A percentile compares a stretch with the other conserved stretches of the same genome.
phyloP scores from a whole-genome alignment of 2,797 vertebrate genomes.

The Sebastolobus altivelis region DNA sequence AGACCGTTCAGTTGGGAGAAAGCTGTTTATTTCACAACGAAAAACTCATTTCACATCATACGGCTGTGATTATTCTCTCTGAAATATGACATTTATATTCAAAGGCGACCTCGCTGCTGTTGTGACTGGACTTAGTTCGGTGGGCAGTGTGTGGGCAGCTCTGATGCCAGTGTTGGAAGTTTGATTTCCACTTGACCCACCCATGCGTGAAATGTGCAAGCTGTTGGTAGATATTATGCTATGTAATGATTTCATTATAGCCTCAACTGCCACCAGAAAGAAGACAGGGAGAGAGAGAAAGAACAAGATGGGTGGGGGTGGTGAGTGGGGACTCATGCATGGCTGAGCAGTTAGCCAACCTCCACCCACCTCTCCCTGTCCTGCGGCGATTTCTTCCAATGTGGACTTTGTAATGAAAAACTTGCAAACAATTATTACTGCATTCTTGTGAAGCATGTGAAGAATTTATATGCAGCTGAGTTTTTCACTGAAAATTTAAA shows the following conservation, averaged over 20 bases:
- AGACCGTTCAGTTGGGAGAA: slow-evolving; percentile 3
- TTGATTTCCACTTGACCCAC: slow-evolving; percentile 43
- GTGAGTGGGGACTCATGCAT: slow-evolving; percentile 40
- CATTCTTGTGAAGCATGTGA: slow-evolving; percentile 10
- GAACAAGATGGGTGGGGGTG: slow-evolving; percentile 8
- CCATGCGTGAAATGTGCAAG: slow-evolving; percentile 55
- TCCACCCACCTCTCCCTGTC: slow-evolving; percentile 33
- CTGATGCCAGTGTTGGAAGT: slow-evolving; percentile 35
- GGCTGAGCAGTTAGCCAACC: slow-evolving; percentile 29
- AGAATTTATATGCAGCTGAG: not conserved
- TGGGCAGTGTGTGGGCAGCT: slow-evolving; percentile 15
- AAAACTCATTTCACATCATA: not conserved
- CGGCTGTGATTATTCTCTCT: slow-evolving; percentile 10
- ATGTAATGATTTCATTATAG: slow-evolving; percentile 48
- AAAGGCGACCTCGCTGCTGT: not conserved
- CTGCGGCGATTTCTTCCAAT: slow-evolving; percentile 21
- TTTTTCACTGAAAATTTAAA: not conserved
- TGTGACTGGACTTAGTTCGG: slow-evolving; percentile 34
- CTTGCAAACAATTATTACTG: not conserved
- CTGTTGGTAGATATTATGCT: slow-evolving; percentile 41
- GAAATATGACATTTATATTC: slow-evolving; percentile 34
- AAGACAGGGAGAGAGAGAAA: slow-evolving; percentile 6
- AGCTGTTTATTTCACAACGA: slow-evolving; percentile 19
- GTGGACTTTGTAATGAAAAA: slow-evolving; percentile 11
- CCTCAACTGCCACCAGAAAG: slow-evolving; percentile 41